phyloP scores from a whole-genome alignment of 2,113 vertebrate species.

The Tachycineta bicolor region DNA sequence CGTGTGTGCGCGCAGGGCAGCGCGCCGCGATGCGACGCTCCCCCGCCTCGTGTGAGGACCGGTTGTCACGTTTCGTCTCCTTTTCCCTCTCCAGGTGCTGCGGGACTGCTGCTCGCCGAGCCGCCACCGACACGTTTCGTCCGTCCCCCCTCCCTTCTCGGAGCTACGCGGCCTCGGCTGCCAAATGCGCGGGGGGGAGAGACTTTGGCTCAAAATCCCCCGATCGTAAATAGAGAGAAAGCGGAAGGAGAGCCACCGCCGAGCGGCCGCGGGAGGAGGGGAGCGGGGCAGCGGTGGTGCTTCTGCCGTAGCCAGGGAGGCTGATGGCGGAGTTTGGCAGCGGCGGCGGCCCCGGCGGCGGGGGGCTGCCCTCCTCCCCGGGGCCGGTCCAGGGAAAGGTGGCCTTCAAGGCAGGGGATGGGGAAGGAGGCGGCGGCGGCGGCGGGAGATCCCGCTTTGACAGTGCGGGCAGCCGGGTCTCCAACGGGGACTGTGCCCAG shows the following conservation, averaged over 20 bases:
- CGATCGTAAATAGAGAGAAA: constrained; percentile 31
- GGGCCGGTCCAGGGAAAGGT: constrained; percentile 67
- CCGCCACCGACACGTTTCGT: background rate
- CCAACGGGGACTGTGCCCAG: constrained; percentile 87
- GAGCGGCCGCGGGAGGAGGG: constrained; percentile 53
- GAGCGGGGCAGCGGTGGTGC: constrained; percentile 49
- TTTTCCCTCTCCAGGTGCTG: constrained; percentile 61
- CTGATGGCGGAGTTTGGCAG: constrained; percentile 77
- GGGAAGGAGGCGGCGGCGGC: constrained; percentile 70
- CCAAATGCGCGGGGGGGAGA: constrained; percentile 11
- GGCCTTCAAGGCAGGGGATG: constrained; percentile 72
- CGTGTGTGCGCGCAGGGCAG: background rate
- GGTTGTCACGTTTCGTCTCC: constrained; percentile 38
- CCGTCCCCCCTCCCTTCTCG: background rate
- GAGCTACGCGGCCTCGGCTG: background rate
- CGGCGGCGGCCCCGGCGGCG: constrained; percentile 62
- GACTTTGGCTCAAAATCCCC: constrained; percentile 28
- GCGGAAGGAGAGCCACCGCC: constrained; percentile 64
- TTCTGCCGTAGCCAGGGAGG: constrained; percentile 63
- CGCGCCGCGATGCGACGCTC: background rate
- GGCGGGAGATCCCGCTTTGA: constrained; percentile 73
- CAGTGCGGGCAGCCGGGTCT: constrained; percentile 75
- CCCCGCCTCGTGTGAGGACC: background rate
- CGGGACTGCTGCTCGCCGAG: background rate
- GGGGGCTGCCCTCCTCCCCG: constrained; percentile 70